A percentile compares a stretch with the other conserved stretches of the same genome.
phyloP scores from a whole-genome alignment of 2,797 vertebrate species.

The Fringilla coelebs region DNA sequence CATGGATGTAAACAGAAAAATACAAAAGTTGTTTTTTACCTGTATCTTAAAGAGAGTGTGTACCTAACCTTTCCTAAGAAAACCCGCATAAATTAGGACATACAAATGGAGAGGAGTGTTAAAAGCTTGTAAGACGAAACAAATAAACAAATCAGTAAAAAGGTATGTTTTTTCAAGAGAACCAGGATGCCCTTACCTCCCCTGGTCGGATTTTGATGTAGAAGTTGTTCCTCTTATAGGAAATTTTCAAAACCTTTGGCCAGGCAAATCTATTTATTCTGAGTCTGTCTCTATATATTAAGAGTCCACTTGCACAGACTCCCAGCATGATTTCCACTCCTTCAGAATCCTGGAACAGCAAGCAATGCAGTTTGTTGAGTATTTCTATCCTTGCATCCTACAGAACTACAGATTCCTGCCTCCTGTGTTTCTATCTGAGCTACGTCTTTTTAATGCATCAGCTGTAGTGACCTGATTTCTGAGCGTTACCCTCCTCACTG shows the following conservation, averaged over 20 bases:
- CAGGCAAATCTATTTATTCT: constrained; percentile 98
- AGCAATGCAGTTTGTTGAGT: neutral
- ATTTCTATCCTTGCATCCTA: neutral
- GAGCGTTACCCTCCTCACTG: neutral
- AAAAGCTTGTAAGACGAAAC: neutral
- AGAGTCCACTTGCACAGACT: constrained; percentile 93
- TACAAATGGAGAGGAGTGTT: neutral
- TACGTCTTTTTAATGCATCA: neutral
- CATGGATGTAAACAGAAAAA: neutral
- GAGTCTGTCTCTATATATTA: constrained; percentile 95
- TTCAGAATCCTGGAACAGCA: constrained; percentile 88
- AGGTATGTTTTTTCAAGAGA: neutral
- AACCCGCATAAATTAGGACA: neutral
- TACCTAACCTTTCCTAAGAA: neutral
- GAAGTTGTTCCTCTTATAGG: constrained; percentile 99
- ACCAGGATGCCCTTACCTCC: constrained; percentile 81
- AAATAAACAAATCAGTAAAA: neutral
- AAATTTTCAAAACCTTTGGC: constrained; percentile 99
- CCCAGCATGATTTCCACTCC: constrained; percentile 98
- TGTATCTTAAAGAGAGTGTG: neutral
- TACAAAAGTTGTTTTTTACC: neutral
- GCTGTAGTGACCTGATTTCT: constrained; percentile 36
- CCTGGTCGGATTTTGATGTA: constrained; percentile 98
- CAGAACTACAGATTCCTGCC: neutral
- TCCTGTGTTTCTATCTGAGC: neutral